These are phyloP conservation scores for Basileuterus tristriatus DNA, from an alignment of 2,797 vertebrate genomes.

Conservation along the genomic window DNA sequence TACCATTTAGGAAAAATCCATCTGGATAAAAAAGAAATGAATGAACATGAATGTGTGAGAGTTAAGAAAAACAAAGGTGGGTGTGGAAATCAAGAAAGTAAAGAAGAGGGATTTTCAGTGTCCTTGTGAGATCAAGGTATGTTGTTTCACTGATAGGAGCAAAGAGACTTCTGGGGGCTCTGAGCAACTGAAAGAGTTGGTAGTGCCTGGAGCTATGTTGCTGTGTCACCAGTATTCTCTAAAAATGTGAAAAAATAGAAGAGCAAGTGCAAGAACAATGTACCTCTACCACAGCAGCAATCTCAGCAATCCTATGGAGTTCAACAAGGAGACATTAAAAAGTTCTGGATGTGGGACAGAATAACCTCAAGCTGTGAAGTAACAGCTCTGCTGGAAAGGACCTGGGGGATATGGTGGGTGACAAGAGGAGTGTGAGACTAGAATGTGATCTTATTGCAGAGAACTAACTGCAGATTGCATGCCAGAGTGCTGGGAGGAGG, in stretches of 20 bases:
- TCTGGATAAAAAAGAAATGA: not conserved
- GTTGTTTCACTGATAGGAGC: not conserved
- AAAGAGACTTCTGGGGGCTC: not conserved
- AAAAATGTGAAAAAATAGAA: not conserved
- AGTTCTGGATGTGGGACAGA: not conserved
- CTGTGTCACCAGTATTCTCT: not conserved
- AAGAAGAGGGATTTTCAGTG: not conserved
- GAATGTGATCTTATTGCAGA: not conserved
- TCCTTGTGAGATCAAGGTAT: not conserved
- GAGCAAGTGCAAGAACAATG: not conserved
- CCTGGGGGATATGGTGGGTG: not conserved
- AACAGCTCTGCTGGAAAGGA: not conserved
- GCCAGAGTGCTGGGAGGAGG: not conserved
- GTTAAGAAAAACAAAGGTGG: not conserved
- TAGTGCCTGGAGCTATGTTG: not conserved
- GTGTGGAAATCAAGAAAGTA: not conserved
- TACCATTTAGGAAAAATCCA: not conserved
- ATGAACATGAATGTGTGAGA: not conserved
- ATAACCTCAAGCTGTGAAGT: not conserved
- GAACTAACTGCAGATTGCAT: not conserved
- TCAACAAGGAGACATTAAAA: not conserved
- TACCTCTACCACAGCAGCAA: not conserved
- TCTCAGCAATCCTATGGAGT: not conserved
- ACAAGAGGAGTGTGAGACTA: not conserved
- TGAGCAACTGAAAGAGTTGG: not conserved